These are phyloP conservation scores for Amaurobius ferox DNA, from an alignment of 2,888 invertebrate species.

Conservation along the genomic window DNA sequence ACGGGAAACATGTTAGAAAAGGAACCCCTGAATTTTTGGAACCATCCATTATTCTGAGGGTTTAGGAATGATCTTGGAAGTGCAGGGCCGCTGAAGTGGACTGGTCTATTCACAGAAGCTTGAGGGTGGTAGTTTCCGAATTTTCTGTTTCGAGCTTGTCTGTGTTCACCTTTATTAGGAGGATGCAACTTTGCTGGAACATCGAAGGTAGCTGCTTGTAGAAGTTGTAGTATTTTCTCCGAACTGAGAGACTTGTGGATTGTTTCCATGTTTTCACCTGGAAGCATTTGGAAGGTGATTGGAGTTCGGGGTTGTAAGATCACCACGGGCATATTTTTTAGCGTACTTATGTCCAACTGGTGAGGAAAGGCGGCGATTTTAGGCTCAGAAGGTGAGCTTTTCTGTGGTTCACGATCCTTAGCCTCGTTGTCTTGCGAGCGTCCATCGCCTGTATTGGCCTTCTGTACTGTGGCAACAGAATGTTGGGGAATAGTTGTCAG, in stretches of 20 bases:
- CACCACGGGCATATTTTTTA: conserved; percentile 23
- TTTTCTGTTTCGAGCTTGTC: conserved; percentile 17
- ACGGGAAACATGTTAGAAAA: conserved; percentile 40
- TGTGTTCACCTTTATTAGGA: background rate
- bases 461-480: no score
- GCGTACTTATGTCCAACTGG: conserved; percentile 13
- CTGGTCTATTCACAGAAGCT: background rate
- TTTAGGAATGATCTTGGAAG: background rate
- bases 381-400: background rate
- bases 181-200: background rate
- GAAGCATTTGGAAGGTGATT: conserved; percentile 1
- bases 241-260: conserved; percentile 4
- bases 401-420: background rate
- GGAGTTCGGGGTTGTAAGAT: conserved; percentile 27
- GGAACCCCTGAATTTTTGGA: conserved; percentile 38
- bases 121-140: background rate
- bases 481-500: no score
- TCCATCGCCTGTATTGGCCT: no score
- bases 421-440: no score
- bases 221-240: conserved; percentile 18
- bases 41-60: conserved; percentile 15
- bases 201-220: background rate
- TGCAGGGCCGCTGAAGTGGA: background rate
- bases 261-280: background rate
- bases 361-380: conserved; percentile 10